A percentile compares a stretch with the other conserved stretches of the same genome.
These are phyloP conservation scores for Drosophila eohydei DNA, from an alignment of 2,888 invertebrate species.

Conservation along the genomic window DNA sequence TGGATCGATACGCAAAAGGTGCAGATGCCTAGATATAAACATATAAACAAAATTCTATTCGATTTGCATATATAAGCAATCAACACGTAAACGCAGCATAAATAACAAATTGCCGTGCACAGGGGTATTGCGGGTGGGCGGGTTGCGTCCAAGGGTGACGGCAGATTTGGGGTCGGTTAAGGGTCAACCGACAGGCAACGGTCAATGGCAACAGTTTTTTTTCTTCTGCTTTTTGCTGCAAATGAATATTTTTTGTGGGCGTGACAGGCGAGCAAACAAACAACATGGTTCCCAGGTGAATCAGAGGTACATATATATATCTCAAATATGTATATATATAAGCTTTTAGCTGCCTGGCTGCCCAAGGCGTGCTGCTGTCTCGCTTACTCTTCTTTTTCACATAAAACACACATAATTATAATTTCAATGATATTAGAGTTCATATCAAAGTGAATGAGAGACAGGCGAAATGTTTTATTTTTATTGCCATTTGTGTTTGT, in stretches of 20 bases:
- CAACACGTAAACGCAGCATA: slow-evolving; percentile 75
- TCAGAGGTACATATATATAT: slow-evolving; percentile 2
- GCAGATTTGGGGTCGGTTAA: slow-evolving; percentile 5
- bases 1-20: slow-evolving; percentile 37
- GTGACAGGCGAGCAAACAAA: slow-evolving; percentile 23
- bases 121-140: neutral
- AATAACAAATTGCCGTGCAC: slow-evolving; percentile 70
- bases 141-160: neutral
- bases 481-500: slow-evolving; percentile 50
- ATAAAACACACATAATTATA: slow-evolving; percentile 78
- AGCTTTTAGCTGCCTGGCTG: slow-evolving; percentile 18
- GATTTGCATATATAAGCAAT: slow-evolving; percentile 74
- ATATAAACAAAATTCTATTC: slow-evolving; percentile 38
- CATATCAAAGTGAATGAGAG: slow-evolving; percentile 74
- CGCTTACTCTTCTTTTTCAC: slow-evolving; percentile 26
- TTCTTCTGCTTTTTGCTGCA: slow-evolving; percentile 1
- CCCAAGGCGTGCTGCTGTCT: slow-evolving; percentile 7
- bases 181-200: slow-evolving; percentile 43
- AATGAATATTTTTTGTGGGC: slow-evolving; percentile 41
- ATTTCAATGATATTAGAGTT: slow-evolving; percentile 77
- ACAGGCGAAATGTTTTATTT: slow-evolving; percentile 52
- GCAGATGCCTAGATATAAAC: slow-evolving; percentile 22
- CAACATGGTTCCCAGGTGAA: slow-evolving; percentile 20
- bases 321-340: slow-evolving; percentile 10
- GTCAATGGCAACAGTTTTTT: slow-evolving; percentile 48